Evolutionary conservation across 2,797 vertebrate genomes (phyloP).

Genomic region (Platyrinchus mystaceus): DNA sequence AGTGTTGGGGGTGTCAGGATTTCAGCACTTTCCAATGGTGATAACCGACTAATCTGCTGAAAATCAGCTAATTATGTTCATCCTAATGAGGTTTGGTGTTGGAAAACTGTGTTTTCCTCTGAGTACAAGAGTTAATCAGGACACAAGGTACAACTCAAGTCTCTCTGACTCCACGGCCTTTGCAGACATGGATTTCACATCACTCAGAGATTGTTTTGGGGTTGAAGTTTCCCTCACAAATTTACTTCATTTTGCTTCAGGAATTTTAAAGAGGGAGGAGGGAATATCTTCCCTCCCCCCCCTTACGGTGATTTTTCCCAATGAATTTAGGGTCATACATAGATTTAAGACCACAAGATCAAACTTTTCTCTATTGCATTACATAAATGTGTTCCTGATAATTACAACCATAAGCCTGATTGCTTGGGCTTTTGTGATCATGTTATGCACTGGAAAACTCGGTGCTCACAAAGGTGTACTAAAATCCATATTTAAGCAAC

Average conservation of each 20-base stretch:
- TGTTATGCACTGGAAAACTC: slow-evolving; percentile 28
- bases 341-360: slow-evolving; percentile 28
- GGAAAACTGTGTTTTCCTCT: background rate
- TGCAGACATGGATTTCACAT: slow-evolving; percentile 23
- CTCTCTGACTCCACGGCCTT: background rate
- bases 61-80: slow-evolving; percentile 35
- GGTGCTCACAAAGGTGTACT: background rate
- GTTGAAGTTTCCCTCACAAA: slow-evolving; percentile 53
- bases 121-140: background rate
- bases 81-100: background rate
- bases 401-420: slow-evolving; percentile 27
- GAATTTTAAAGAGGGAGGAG: background rate
- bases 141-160: background rate
- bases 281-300: background rate
- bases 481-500: background rate
- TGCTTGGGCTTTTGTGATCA: slow-evolving; percentile 13
- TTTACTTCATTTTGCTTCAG: slow-evolving; percentile 28
- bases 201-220: slow-evolving; percentile 1
- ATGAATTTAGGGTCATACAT: slow-evolving; percentile 25
- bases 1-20: slow-evolving; percentile 15
- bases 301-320: background rate
- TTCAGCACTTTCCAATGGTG: slow-evolving; percentile 32
- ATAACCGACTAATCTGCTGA: slow-evolving; percentile 35
- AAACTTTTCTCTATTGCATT: background rate
- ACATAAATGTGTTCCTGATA: slow-evolving; percentile 28